phyloP scores from a whole-genome alignment of 2,797 vertebrate species.

The Falco biarmicus region DNA sequence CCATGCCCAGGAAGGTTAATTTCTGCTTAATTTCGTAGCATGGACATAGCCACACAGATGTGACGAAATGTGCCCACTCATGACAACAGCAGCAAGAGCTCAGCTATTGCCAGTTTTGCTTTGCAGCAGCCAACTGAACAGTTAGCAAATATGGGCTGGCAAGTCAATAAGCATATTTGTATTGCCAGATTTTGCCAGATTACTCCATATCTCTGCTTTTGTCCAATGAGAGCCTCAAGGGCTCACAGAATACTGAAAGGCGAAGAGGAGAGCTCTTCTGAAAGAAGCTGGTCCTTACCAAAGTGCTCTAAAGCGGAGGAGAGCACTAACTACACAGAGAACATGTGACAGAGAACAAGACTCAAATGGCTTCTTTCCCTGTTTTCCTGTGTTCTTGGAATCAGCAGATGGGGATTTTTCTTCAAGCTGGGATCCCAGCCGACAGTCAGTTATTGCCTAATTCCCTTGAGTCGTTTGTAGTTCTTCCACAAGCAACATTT shows the following conservation, averaged over 20 bases:
- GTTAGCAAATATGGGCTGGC: not conserved
- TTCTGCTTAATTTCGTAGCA: not conserved
- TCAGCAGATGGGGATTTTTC: not conserved
- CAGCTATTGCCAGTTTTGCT: not conserved
- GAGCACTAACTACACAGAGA: not conserved
- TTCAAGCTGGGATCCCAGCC: not conserved
- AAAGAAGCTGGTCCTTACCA: not conserved
- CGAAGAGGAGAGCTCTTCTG: not conserved
- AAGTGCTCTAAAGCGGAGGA: not conserved
- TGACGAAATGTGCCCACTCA: rapidly evolving
- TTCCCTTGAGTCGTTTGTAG: not conserved
- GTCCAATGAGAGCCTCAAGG: not conserved
- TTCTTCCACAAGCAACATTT: not conserved
- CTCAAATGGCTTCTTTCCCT: not conserved
- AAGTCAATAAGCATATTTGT: not conserved
- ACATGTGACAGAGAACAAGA: too few species aligned
- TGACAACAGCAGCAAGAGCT: not conserved
- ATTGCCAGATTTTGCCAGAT: not conserved
- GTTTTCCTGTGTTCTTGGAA: not conserved
- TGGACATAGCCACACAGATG: not conserved
- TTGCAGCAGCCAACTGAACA: not conserved
- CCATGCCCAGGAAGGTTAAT: not conserved
- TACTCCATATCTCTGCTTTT: not conserved
- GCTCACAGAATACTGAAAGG: not conserved
- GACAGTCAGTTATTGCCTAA: not conserved